Percentiles rank a stretch among this genome's conserved stretches.
These are phyloP conservation scores for Phengaris alcon DNA, from an alignment of 2,888 invertebrate species.

Conservation along the genomic window DNA sequence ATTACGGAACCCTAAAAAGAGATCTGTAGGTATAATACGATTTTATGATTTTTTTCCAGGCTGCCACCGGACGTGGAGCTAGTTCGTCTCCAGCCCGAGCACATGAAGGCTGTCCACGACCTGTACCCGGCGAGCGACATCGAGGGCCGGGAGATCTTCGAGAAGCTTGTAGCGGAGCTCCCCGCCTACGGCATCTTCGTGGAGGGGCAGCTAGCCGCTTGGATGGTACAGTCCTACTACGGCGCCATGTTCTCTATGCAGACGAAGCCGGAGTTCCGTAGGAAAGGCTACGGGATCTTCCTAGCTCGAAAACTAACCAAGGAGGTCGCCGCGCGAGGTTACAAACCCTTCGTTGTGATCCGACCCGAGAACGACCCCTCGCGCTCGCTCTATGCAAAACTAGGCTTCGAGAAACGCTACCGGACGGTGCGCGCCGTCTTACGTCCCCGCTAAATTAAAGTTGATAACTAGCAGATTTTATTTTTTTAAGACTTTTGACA, in stretches of 20 bases:
- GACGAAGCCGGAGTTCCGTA: constrained; percentile 86
- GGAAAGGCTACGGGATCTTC: constrained; percentile 87
- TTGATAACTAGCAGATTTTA: constrained; percentile 77
- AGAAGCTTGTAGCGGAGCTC: constrained; percentile 86
- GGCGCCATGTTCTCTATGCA: constrained; percentile 96
- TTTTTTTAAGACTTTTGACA: constrained; percentile 78
- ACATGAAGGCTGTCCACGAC: constrained; percentile 90
- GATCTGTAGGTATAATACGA: neutral
- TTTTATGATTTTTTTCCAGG: constrained; percentile 46
- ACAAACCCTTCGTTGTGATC: constrained; percentile 92
- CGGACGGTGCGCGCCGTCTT: constrained; percentile 89
- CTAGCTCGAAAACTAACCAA: constrained; percentile 83
- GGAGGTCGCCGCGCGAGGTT: constrained; percentile 85
- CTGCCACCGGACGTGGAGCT: constrained; percentile 86
- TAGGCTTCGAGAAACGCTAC: constrained; percentile 89
- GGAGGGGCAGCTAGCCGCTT: constrained; percentile 87
- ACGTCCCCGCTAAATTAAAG: constrained; percentile 74
- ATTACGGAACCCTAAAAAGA: too few relatives aligned
- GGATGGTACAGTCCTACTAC: constrained; percentile 95
- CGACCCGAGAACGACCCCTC: constrained; percentile 92
- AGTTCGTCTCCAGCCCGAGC: constrained; percentile 86
- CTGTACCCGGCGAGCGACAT: constrained; percentile 93
- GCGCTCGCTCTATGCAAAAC: constrained; percentile 88
- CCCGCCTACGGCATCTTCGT: constrained; percentile 91
- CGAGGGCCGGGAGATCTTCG: constrained; percentile 90